Evolutionary conservation across 2,797 vertebrate species (phyloP).

Genomic region (Pelochelys cantorii): DNA sequence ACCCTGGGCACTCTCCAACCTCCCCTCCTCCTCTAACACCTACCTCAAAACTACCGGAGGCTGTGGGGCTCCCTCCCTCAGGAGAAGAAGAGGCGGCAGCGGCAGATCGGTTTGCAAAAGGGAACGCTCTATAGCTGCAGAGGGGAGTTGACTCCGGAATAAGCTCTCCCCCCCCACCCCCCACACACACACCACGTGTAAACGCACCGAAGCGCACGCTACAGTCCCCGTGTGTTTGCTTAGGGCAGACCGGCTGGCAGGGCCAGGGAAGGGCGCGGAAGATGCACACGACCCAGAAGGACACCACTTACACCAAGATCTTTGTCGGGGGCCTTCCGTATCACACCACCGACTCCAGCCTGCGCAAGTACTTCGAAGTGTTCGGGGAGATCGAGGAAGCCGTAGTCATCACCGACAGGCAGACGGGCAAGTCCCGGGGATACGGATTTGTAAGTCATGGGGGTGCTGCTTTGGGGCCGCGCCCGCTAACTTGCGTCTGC

Average conservation of each 20-base stretch:
- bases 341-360: slow-evolving; percentile 96
- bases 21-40: slow-evolving; percentile 19
- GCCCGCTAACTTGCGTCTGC: too few species aligned
- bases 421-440: slow-evolving; percentile 96
- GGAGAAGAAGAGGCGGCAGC: slow-evolving; percentile 35
- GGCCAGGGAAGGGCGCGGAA: slow-evolving; percentile 74
- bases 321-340: slow-evolving; percentile 97
- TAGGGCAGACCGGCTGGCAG: slow-evolving; percentile 42
- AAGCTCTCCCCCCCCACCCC: slow-evolving; percentile 15
- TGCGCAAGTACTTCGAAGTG: slow-evolving; percentile 97
- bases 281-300: slow-evolving; percentile 98
- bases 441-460: slow-evolving; percentile 95
- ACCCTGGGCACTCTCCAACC: slow-evolving; percentile 28
- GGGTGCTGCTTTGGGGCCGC: background rate
- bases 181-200: slow-evolving; percentile 7
- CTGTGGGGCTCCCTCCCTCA: slow-evolving; percentile 38
- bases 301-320: slow-evolving; percentile 98
- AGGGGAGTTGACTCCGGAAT: slow-evolving; percentile 50
- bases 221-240: background rate
- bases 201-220: slow-evolving; percentile 32
- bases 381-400: slow-evolving; percentile 98
- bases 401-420: slow-evolving; percentile 96
- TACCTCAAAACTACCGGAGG: slow-evolving; percentile 52
- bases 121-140: slow-evolving; percentile 16
- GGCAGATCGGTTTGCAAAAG: slow-evolving; percentile 7